These are phyloP conservation scores for Agriopis aurantiaria DNA, from an alignment of 2,888 invertebrate genomes.

Conservation along the genomic window DNA sequence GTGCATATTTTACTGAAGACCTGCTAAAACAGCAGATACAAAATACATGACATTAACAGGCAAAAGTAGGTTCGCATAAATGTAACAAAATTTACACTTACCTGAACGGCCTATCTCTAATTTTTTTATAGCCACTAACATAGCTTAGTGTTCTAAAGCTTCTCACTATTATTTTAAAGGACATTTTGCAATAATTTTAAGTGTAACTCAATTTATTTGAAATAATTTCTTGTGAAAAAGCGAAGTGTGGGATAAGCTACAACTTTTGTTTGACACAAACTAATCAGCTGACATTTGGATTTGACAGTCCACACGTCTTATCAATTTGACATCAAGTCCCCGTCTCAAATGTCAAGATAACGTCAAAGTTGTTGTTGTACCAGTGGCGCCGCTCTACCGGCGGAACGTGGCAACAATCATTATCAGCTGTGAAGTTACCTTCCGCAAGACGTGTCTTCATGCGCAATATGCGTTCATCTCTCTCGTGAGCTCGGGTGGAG, in stretches of 20 bases:
- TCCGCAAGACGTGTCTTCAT: conserved; percentile 75
- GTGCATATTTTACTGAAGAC: not conserved
- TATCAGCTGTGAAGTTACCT: conserved; percentile 81
- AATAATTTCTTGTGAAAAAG: not conserved
- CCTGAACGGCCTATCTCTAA: conserved; percentile 71
- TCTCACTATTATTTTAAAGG: conserved; percentile 69
- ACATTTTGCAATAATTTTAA: conserved; percentile 59
- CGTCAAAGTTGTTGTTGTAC: conserved; percentile 55
- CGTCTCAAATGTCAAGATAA: not conserved
- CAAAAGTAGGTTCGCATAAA: not conserved
- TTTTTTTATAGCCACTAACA: conserved; percentile 75
- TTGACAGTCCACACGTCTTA: conserved; percentile 46
- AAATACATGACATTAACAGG: not conserved
- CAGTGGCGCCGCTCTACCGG: conserved; percentile 64
- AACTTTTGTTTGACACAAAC: conserved; percentile 12
- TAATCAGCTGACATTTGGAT: conserved; percentile 24
- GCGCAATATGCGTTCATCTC: conserved; percentile 82
- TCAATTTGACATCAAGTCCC: not conserved
- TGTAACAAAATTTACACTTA: conserved; percentile 51
- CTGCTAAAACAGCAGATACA: not conserved
- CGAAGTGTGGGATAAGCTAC: conserved; percentile 8
- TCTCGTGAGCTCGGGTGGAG: conserved; percentile 71
- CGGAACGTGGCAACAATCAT: conserved; percentile 52
- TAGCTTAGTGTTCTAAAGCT: conserved; percentile 74
- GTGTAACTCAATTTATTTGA: conserved; percentile 16